Conservation (phyloP, 2,888 invertebrate species). For the Seira musarum region DNA sequence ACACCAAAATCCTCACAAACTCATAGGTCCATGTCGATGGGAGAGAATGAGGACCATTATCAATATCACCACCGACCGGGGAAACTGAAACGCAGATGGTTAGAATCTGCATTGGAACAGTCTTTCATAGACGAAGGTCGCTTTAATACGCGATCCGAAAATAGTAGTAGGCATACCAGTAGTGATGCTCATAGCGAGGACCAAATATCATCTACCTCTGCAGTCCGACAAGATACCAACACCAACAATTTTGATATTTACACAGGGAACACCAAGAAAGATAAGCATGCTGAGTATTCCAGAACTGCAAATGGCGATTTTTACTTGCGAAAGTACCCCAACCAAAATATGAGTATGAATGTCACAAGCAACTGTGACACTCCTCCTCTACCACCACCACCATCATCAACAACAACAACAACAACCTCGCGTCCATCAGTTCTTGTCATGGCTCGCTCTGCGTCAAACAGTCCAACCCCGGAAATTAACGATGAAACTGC, state of each 20-base stretch:
- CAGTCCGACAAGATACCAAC: conserved; percentile 16
- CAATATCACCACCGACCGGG: conserved; percentile 60
- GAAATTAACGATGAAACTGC: conserved; percentile 15
- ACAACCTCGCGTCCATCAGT: conserved; percentile 68
- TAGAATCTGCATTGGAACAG: conserved; percentile 65
- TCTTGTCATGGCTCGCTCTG: conserved; percentile 68
- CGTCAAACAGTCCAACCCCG: conserved; percentile 29
- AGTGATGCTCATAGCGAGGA: not conserved
- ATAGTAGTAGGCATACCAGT: not conserved
- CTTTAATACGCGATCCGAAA: not conserved
- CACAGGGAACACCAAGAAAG: conserved; percentile 41
- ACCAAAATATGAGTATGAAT: too few species aligned
- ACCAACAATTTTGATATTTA: conserved; percentile 48
- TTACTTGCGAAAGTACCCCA: too few species aligned
- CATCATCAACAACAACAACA: too few species aligned
- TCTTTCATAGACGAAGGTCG: conserved; percentile 49
- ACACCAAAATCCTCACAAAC: conserved; percentile 53
- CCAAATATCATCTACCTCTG: not conserved
- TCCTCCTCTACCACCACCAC: not conserved
- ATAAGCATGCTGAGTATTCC: not conserved
- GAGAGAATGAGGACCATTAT: not conserved
- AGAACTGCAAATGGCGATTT: not conserved
- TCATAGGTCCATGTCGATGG: not conserved
- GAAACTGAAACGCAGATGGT: conserved; percentile 68
- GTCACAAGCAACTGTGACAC: not conserved